These are phyloP conservation scores for Atrichornis clamosus DNA, from an alignment of 2,113 vertebrate species.

Conservation along the genomic window DNA sequence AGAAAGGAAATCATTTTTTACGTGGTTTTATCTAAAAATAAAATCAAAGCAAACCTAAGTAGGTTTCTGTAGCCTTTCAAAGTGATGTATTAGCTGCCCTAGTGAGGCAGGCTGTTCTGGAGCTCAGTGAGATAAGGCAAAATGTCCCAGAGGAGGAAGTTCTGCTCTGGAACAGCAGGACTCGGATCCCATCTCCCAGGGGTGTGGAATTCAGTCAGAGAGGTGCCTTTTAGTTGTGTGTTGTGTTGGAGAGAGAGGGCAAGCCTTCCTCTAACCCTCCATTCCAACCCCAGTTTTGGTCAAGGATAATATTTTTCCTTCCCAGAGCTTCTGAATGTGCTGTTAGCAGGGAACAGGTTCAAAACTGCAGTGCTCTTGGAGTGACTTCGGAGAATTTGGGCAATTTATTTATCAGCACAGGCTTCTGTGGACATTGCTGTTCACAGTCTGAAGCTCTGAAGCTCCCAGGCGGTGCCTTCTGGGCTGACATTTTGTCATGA, in stretches of 20 bases:
- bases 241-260: neutral
- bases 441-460: neutral
- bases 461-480: neutral
- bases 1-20: neutral
- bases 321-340: neutral
- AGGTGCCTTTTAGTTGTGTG: neutral
- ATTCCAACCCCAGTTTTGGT: neutral
- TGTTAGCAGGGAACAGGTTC: neutral
- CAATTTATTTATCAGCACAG: accelerated
- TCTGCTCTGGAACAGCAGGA: neutral
- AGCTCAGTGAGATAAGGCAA: neutral
- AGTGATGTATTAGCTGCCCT: neutral
- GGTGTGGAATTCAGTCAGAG: neutral
- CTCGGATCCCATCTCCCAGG: neutral
- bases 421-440: neutral
- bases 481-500: neutral
- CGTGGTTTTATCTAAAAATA: neutral
- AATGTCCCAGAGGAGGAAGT: neutral
- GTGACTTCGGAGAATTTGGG: neutral
- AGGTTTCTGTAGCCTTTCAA: neutral
- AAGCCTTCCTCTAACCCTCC: neutral
- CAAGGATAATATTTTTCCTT: neutral
- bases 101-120: neutral
- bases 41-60: neutral
- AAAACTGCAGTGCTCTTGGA: neutral